Conservation (phyloP, 2,797 vertebrate genomes). For the Ctenosaura bakeri region DNA sequence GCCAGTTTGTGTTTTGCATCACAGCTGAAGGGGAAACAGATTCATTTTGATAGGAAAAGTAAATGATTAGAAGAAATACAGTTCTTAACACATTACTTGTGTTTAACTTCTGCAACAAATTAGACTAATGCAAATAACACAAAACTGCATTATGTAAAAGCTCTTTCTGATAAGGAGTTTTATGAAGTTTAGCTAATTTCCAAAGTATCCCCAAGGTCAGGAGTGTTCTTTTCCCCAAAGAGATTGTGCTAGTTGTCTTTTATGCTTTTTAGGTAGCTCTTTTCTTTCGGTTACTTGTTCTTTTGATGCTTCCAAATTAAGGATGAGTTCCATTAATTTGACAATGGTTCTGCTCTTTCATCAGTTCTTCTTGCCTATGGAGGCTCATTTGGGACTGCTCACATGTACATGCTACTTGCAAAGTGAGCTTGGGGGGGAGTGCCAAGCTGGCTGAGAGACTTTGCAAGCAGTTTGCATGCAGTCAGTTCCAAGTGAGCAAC, state of each 20-base stretch:
- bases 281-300: no score
- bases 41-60: not conserved
- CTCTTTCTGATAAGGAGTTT: not conserved
- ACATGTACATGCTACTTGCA: no score
- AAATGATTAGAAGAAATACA: not conserved
- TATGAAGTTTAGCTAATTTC: not conserved
- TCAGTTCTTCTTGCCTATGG: no score
- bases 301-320: no score
- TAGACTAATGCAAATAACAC: not conserved
- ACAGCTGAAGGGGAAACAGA: not conserved
- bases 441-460: no score
- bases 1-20: not conserved
- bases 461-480: no score
- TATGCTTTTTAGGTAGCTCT: not conserved
- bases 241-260: not conserved
- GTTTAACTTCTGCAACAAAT: not conserved
- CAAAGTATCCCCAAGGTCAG: not conserved
- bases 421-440: no score
- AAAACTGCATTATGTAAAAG: not conserved
- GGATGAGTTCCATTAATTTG: no score
- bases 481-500: no score
- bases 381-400: no score
- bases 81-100: not conserved
- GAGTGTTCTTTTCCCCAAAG: no score
- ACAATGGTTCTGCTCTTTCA: no score